Base-by-base conservation (phyloP, 2,797 vertebrate genomes). In the Gymnocypris eckloni region DNA sequence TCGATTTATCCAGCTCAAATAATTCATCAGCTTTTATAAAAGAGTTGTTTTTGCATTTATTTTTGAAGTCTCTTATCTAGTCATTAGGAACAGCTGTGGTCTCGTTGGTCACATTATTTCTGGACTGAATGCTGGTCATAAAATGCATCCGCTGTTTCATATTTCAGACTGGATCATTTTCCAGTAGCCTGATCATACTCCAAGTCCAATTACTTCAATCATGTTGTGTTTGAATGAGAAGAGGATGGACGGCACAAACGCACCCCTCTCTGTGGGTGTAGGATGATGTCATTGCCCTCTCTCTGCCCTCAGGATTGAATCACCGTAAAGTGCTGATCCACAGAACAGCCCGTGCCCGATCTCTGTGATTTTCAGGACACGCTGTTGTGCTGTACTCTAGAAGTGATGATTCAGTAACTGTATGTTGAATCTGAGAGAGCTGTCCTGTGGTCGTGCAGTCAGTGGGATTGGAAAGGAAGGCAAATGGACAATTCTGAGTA, bases 241-340 rank as follows among this genome's bases (percentile, higher is more conserved):
- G 28, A 39, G 39, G 22, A 18, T 71, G 56, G 22, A 43, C n/a
- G n/a, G 48, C 43, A 54, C 28, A 76, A 37, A 76, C 2, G 10
- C 73, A 0, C 39, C 25, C 39, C 39, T 52, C 39, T 39, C 37
- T 25, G 12, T 64, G 22, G 7, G 28, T 79, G 56, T 64, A 11
- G 45, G 71, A 76, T 59, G 45, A 86, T 37, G 81, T 81, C 72
- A 78, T 86, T 81, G 86, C 52, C 66, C 86, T 81, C 85, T 83
- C 52, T 76, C 41, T 79, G 83, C 64, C 86, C 83, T 86, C 86
- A 70, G 82, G 69, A 76, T 56, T 50, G 77, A 71, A 54, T 80
- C 28, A 4, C 50, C 25, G 18, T 67, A 80, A 81, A 84, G 56
- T 43, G 81, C 86, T 80, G 67, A 75, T 71, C 79, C 48, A 9